Evolutionary conservation across 2,888 invertebrate species (phyloP), one percentile per base, ranked within the genome.

Genomic region (Panzeria rudis): DNA sequence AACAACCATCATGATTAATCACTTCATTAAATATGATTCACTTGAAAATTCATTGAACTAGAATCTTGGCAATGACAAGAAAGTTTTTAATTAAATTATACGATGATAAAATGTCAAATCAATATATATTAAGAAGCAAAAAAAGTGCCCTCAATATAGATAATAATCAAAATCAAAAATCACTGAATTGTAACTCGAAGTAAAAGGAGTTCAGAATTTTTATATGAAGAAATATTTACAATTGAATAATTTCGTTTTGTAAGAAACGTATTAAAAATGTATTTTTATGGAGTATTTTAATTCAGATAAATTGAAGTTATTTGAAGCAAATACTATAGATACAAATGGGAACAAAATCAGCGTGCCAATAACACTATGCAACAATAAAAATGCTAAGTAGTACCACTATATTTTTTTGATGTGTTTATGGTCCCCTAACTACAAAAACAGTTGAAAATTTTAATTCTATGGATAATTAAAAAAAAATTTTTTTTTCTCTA

Each of bases 41-140:
- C 56, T 80, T 80, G 73, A 80, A 73, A 80, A 73, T 59, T 80
- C 80, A 80, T 38, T 80, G 80, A 80, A 73, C 80, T 66, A 59
- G 73, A 80, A 80, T 50, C 38, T 50, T 78, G 29, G 54, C 41
- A 38, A 50, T 23, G 44, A 41, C 25, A 72, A 54, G 52, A 68
- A 61, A 72, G 3, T 23, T 5, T 47, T 56, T 56, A 78, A 61
- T 78, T 52, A 69, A 71, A 78, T 50, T 23, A 32, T 61, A 54
- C 47, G n/a, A 47, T 72, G 54, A 47, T 35, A 20, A 68, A 66
- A 32, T 68, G 25, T 61, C 73, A 75, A 41, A 38, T 23, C 73
- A 41, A n/a, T 66, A 7, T 59, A 35, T 11, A 50, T 32, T 6
- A 61, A 29, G 20, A 69, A 25, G 11, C 8, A 25, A 25, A 56